These are phyloP conservation scores for Troilus luridus DNA, from an alignment of 2,888 invertebrate genomes.

Conservation along the genomic window DNA sequence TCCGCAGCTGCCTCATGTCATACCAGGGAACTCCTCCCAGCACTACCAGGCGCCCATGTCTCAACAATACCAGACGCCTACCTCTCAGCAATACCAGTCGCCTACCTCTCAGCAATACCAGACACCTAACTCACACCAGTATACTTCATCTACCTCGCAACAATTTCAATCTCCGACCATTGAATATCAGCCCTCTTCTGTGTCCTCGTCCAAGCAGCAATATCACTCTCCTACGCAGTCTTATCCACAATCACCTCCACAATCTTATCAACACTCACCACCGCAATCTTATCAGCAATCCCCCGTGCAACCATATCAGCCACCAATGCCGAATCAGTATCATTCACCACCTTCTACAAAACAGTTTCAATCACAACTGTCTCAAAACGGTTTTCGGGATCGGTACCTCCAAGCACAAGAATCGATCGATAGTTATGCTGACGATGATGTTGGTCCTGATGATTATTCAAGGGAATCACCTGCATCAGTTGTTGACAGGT, in stretches of 20 bases:
- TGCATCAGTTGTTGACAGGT: constrained; percentile 71
- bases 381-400: constrained; percentile 55
- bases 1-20: constrained; percentile 11
- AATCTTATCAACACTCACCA: constrained; percentile 42
- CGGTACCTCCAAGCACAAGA: constrained; percentile 69
- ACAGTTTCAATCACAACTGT: neutral
- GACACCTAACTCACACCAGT: constrained; percentile 59
- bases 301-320: constrained; percentile 53
- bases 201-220: constrained; percentile 42
- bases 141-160: constrained; percentile 47
- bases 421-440: constrained; percentile 71
- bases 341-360: constrained; percentile 28
- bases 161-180: constrained; percentile 17
- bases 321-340: constrained; percentile 45
- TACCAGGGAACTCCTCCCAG: constrained; percentile 17
- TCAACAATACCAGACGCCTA: constrained; percentile 59
- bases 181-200: constrained; percentile 47
- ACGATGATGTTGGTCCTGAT: constrained; percentile 68
- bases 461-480: constrained; percentile 69
- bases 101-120: constrained; percentile 57
- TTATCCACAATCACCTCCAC: neutral
- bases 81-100: constrained; percentile 58
- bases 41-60: constrained; percentile 59
- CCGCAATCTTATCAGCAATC: constrained; percentile 32
- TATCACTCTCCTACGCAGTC: constrained; percentile 49